phyloP scores from a whole-genome alignment of 2,888 invertebrate genomes.

The Drosophila acutilabella region DNA sequence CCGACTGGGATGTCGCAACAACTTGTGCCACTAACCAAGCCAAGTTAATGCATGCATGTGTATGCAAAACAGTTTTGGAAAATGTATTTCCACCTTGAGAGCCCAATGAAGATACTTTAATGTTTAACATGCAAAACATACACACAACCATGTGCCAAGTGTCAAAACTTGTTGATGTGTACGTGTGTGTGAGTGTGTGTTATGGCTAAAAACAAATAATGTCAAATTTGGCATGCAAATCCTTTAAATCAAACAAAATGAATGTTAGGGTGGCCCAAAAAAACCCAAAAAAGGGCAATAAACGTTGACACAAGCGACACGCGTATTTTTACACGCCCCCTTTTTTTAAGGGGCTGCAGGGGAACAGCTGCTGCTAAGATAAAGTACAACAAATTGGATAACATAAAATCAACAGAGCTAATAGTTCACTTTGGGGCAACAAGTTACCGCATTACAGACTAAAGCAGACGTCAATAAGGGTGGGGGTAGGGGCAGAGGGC shows the following conservation, averaged over 20 bases:
- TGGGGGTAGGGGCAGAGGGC: neutral
- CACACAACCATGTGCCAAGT: slow-evolving; percentile 50
- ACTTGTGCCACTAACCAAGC: slow-evolving; percentile 45
- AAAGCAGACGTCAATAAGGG: slow-evolving; percentile 9
- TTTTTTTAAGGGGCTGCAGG: neutral
- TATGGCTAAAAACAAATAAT: slow-evolving; percentile 69
- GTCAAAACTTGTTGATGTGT: slow-evolving; percentile 43
- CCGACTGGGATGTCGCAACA: slow-evolving; percentile 55
- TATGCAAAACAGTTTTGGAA: slow-evolving; percentile 64
- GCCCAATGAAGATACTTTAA: slow-evolving; percentile 52
- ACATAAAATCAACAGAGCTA: slow-evolving; percentile 80
- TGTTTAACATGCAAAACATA: slow-evolving; percentile 67
- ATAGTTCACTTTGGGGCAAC: slow-evolving; percentile 75
- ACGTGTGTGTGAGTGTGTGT: slow-evolving; percentile 38
- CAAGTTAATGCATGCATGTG: slow-evolving; percentile 14
- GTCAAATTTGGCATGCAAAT: slow-evolving; percentile 78
- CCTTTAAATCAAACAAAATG: slow-evolving; percentile 77
- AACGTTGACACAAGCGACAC: slow-evolving; percentile 65
- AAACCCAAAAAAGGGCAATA: slow-evolving; percentile 56
- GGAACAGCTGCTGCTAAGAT: slow-evolving; percentile 54
- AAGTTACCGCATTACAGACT: slow-evolving; percentile 29
- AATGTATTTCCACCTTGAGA: slow-evolving; percentile 56
- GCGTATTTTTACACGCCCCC: slow-evolving; percentile 51
- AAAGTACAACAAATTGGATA: slow-evolving; percentile 75
- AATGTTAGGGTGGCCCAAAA: slow-evolving; percentile 40